Conservation (phyloP, 2,888 invertebrate species). For the Bursaphelenchus okinawaensis region DNA sequence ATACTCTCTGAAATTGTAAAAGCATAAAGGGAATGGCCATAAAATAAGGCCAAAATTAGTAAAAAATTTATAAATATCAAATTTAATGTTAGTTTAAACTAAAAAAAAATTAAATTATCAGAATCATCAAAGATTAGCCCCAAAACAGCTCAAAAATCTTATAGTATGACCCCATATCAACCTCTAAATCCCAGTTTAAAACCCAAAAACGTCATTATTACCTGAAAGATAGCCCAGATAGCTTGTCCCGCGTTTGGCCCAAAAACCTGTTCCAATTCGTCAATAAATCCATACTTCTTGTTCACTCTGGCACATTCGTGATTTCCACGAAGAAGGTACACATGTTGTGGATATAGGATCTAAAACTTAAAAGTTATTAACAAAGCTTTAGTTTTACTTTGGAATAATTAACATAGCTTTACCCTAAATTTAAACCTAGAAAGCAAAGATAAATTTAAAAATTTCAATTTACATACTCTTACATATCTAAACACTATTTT, state of each 20-base stretch:
- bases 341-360: slow-evolving; percentile 32
- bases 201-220: no score
- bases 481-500: no score
- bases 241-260: slow-evolving; percentile 17
- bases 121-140: no score
- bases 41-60: not conserved
- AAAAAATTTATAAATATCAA: not conserved
- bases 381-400: slow-evolving; percentile 10
- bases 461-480: no score
- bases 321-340: slow-evolving; percentile 39
- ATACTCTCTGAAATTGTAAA: slow-evolving; percentile 29
- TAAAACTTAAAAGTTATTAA: no score
- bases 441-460: no score
- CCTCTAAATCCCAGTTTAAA: no score
- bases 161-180: no score
- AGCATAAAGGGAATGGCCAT: no score
- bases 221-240: slow-evolving; percentile 38
- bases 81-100: not conserved
- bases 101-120: no score
- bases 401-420: slow-evolving; percentile 3
- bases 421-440: no score
- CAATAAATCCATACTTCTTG: slow-evolving; percentile 39
- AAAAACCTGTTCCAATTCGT: slow-evolving; percentile 27
- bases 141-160: no score
- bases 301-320: slow-evolving; percentile 43